Conservation (phyloP, 2,113 vertebrate species). For the Oncorhynchus keta region DNA sequence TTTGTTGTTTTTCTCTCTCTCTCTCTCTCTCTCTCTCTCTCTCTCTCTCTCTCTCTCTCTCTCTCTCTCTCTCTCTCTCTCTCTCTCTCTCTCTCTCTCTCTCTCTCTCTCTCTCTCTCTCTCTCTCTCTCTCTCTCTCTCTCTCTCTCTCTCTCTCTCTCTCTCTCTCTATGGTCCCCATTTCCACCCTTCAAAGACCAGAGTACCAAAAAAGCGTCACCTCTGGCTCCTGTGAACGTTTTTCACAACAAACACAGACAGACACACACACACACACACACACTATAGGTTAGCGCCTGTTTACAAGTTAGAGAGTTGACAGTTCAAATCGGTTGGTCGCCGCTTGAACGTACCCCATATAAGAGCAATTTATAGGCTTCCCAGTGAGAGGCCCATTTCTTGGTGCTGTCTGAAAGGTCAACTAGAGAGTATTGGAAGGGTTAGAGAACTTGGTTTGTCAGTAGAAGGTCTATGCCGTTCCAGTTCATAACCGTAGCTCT, state of each 20-base stretch:
- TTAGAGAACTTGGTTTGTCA: neutral
- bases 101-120: too few species aligned
- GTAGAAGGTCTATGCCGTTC: neutral
- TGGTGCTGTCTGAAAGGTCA: too few species aligned
- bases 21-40: too few species aligned
- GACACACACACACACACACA: too few species aligned
- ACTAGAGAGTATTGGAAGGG: neutral
- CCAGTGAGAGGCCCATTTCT: too few species aligned
- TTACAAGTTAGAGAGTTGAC: neutral
- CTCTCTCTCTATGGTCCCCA: neutral
- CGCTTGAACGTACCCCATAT: constrained; percentile 26
- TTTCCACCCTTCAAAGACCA: neutral
- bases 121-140: too few species aligned
- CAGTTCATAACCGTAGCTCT: too few species aligned
- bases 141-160: too few species aligned
- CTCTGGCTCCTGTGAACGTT: neutral
- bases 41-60: too few species aligned
- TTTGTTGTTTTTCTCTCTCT: neutral
- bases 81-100: too few species aligned
- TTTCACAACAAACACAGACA: neutral
- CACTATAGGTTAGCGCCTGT: neutral
- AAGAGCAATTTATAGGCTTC: constrained; percentile 18
- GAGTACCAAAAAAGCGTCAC: neutral
- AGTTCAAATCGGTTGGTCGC: neutral
- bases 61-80: too few species aligned